A percentile compares a stretch with the other conserved stretches of the same genome.
These are phyloP conservation scores for Tiliqua scincoides DNA, from an alignment of 2,113 vertebrate species.

Conservation along the genomic window DNA sequence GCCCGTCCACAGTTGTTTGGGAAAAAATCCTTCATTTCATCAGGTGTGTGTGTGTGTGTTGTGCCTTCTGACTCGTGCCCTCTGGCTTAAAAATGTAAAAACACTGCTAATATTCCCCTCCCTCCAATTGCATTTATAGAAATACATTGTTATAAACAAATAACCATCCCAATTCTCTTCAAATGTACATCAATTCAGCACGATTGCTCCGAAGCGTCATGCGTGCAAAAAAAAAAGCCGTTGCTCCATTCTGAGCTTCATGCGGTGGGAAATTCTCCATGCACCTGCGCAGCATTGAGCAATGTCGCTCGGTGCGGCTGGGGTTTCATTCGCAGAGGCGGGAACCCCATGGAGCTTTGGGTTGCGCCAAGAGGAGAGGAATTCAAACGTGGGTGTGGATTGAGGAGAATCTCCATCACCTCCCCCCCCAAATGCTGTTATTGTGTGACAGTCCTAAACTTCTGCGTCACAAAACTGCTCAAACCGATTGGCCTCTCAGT, in stretches of 20 bases:
- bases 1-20: not conserved
- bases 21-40: slow-evolving; percentile 9
- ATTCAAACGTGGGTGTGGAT: not conserved
- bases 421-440: not conserved
- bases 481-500: not conserved
- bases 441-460: not conserved
- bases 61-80: not conserved
- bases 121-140: slow-evolving; percentile 52
- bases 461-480: not conserved
- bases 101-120: not conserved
- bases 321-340: not conserved
- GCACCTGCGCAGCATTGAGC: not conserved
- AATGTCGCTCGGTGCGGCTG: not conserved
- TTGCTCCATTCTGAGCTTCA: not conserved
- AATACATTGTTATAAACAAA: slow-evolving; percentile 42
- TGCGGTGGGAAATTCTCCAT: not conserved
- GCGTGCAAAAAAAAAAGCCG: not conserved
- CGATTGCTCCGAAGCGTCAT: not conserved
- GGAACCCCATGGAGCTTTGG: not conserved
- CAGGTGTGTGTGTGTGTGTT: not conserved
- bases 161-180: not conserved
- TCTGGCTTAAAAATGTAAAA: slow-evolving; percentile 23
- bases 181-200: not conserved
- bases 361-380: not conserved
- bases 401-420: not conserved